These are phyloP conservation scores for Hemitrygon akajei DNA, from an alignment of 2,797 vertebrate genomes.

Conservation along the genomic window DNA sequence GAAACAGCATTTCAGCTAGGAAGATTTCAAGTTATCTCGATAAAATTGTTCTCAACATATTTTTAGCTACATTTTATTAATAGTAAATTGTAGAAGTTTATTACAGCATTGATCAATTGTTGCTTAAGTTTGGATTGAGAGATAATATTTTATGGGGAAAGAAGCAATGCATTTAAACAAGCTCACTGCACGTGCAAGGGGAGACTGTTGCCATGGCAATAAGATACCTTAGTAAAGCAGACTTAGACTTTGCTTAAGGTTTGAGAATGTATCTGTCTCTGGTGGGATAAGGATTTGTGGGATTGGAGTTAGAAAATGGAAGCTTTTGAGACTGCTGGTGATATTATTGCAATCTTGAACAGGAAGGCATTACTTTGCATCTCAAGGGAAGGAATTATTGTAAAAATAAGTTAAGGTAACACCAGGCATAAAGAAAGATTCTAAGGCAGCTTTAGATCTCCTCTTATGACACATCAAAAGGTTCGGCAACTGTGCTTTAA, in stretches of 20 bases:
- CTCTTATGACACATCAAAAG: too few relatives aligned
- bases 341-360: not conserved
- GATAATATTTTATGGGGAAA: not conserved
- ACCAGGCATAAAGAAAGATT: not conserved
- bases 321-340: not conserved
- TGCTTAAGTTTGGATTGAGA: not conserved
- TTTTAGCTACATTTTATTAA: not conserved
- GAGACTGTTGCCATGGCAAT: not conserved
- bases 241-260: not conserved
- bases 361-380: not conserved
- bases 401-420: not conserved
- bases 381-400: not conserved
- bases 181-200: not conserved
- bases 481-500: too few relatives aligned
- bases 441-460: too few relatives aligned
- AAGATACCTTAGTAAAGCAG: not conserved
- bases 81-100: not conserved
- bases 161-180: slow-evolving; percentile 1
- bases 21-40: not conserved
- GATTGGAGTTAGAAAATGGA: not conserved
- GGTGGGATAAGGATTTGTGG: not conserved
- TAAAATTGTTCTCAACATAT: not conserved
- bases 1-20: not conserved
- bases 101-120: not conserved
- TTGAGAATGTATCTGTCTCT: not conserved